Percentiles rank a stretch among this genome's conserved stretches.
Conservation (phyloP, 2,113 vertebrate genomes). For the Phocoena phocoena region DNA sequence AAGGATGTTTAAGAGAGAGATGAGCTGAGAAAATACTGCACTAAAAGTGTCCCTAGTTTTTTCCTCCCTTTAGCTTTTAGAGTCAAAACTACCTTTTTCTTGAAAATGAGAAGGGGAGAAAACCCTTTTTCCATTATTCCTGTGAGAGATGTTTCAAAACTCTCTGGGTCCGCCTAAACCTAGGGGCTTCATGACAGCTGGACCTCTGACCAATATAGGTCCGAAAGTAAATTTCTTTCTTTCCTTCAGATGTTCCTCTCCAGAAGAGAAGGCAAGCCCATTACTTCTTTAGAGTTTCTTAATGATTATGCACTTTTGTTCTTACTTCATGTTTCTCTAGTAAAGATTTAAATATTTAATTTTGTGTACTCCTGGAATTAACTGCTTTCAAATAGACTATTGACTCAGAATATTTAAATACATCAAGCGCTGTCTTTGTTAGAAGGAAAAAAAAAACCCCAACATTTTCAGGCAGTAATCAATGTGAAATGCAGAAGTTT, state of each 20-base stretch:
- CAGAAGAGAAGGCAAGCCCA: background rate
- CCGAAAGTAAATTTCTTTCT: background rate
- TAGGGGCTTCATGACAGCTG: background rate
- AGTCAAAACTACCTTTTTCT: background rate
- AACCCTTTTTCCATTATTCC: background rate
- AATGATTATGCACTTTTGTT: background rate
- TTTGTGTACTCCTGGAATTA: background rate
- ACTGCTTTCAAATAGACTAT: background rate
- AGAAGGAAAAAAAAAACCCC: background rate
- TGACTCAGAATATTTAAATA: constrained; percentile 15
- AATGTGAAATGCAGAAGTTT: background rate
- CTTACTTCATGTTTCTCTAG: constrained; percentile 10
- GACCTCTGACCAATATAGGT: rapidly evolving
- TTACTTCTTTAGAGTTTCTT: background rate
- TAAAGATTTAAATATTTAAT: constrained; percentile 32
- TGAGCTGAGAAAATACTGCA: background rate
- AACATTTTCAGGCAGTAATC: background rate
- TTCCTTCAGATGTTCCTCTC: background rate
- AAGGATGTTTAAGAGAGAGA: background rate
- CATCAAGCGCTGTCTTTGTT: background rate
- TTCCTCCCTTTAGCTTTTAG: background rate
- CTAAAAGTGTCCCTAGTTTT: background rate
- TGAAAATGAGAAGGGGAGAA: background rate
- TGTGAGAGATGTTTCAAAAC: background rate
- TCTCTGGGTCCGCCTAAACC: background rate